Conservation (phyloP, 2,797 vertebrate genomes). For the Hydrolagus colliei region DNA sequence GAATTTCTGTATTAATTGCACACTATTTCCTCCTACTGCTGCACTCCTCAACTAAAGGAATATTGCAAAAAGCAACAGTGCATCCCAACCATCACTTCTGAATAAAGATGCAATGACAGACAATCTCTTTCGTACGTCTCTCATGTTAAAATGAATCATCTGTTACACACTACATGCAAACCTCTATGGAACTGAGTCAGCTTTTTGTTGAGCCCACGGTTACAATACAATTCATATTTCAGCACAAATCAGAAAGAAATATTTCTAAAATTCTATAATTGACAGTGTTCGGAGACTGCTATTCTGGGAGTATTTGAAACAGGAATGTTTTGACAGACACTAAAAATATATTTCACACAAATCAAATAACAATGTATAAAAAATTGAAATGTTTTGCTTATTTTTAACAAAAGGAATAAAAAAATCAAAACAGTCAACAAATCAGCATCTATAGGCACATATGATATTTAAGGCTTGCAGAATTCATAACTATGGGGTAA, state of each 20-base stretch:
- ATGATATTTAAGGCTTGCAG: neutral
- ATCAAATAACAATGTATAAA: neutral
- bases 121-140: constrained; percentile 46
- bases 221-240: neutral
- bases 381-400: neutral
- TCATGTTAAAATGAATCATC: constrained; percentile 52
- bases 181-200: constrained; percentile 44
- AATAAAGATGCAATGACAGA: constrained; percentile 51
- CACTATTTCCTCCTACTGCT: neutral
- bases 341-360: constrained; percentile 5
- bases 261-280: neutral
- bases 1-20: neutral
- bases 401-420: neutral
- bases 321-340: neutral
- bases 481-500: neutral
- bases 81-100: constrained; percentile 47
- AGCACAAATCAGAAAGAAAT: neutral
- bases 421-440: neutral
- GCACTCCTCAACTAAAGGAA: constrained; percentile 2
- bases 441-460: neutral
- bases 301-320: neutral
- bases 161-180: constrained; percentile 38
- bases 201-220: constrained; percentile 40
- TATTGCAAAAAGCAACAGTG: constrained; percentile 40
- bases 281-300: neutral